Conservation (phyloP, 2,888 invertebrate species). For the Oscheius sp. region DNA sequence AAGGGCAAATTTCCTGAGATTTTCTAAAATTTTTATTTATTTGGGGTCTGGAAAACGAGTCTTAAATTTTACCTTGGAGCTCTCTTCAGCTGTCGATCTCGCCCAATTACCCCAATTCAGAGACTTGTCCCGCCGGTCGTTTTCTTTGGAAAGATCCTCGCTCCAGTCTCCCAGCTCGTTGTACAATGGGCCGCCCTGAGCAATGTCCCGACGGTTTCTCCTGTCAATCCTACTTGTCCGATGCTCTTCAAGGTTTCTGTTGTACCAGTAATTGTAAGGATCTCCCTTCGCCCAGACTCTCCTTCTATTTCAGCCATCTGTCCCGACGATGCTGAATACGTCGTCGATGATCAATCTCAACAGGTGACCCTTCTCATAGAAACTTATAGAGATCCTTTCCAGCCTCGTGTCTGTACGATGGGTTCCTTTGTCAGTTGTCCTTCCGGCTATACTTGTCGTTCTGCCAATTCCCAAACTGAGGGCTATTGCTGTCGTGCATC, state of each 20-base stretch:
- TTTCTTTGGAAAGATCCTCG: conserved; percentile 55
- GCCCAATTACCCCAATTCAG: no score
- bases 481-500: conserved; percentile 58
- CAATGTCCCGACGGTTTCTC: conserved; percentile 59
- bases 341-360: conserved; percentile 56
- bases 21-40: no score
- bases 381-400: no score
- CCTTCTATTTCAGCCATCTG: conserved; percentile 47
- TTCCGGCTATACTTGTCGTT: conserved; percentile 50
- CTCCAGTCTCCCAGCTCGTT: conserved; percentile 44
- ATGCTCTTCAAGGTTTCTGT: conserved; percentile 62
- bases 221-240: conserved; percentile 55
- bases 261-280: conserved; percentile 49
- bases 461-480: conserved; percentile 43
- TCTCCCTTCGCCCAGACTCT: neutral
- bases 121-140: conserved; percentile 58
- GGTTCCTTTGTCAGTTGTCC: conserved; percentile 62
- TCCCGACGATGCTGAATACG: conserved; percentile 57
- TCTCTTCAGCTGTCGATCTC: no score
- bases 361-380: conserved; percentile 28
- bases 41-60: no score
- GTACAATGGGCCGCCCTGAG: conserved; percentile 57
- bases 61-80: no score
- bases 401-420: conserved; percentile 55
- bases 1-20: no score